These are phyloP conservation scores for Leucoraja ocellata DNA, from an alignment of 2,797 vertebrate species.

Conservation along the genomic window DNA sequence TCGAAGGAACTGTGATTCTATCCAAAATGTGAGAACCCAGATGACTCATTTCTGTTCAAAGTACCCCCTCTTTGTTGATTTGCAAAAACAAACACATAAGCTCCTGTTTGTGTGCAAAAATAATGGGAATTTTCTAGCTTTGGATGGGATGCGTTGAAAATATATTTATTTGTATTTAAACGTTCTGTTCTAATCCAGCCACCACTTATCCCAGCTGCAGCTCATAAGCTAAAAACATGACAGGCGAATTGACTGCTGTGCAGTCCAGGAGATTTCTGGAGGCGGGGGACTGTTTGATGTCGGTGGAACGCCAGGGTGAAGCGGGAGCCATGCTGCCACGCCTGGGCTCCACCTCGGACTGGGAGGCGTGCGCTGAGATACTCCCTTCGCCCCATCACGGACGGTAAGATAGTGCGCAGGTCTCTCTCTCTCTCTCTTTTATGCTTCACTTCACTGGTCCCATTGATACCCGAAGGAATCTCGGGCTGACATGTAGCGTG, in stretches of 20 bases:
- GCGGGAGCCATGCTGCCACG: not conserved
- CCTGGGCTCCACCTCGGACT: not conserved
- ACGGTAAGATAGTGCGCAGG: not conserved
- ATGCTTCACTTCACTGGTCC: not conserved
- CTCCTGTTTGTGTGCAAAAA: too few species aligned
- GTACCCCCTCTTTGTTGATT: not conserved
- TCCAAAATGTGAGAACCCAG: too few species aligned
- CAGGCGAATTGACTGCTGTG: slow-evolving; percentile 22
- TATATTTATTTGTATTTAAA: not conserved
- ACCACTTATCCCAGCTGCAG: not conserved
- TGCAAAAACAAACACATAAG: too few species aligned
- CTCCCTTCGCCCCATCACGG: slow-evolving; percentile 4
- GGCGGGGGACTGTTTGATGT: slow-evolving; percentile 35
- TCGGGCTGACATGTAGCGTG: not conserved
- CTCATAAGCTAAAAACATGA: slow-evolving; percentile 12
- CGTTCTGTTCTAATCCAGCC: not conserved
- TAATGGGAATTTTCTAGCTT: too few species aligned
- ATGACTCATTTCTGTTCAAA: too few species aligned
- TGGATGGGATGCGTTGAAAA: not conserved
- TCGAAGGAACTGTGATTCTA: too few species aligned
- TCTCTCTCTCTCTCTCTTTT: not conserved
- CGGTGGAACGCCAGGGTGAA: slow-evolving; percentile 21
- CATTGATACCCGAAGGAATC: not conserved
- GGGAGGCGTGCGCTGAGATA: slow-evolving; percentile 18
- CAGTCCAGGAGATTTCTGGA: slow-evolving; percentile 32